phyloP scores from a whole-genome alignment of 2,888 invertebrate genomes.

The Didymodactylos carnosus region DNA sequence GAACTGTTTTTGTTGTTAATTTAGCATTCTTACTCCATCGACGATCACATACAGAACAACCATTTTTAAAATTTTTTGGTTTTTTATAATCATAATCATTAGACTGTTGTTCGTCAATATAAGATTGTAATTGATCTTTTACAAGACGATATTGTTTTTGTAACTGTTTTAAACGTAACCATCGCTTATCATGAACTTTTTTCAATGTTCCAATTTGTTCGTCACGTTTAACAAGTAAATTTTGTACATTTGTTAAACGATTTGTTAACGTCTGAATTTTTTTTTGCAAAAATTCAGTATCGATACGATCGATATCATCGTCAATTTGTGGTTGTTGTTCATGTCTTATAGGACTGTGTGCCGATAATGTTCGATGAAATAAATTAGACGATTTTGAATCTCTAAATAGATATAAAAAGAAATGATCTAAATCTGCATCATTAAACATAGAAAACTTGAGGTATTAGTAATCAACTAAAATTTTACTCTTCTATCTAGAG shows the following conservation, averaged over 20 bases:
- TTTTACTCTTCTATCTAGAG: no score
- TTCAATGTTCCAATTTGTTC: neutral
- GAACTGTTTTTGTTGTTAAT: neutral
- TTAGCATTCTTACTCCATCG: neutral
- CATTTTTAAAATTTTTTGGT: neutral
- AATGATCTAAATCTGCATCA: no score
- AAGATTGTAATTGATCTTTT: neutral
- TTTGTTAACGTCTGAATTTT: neutral
- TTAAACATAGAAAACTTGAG: no score
- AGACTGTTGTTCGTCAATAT: neutral
- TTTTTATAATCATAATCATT: neutral
- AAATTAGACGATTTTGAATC: neutral
- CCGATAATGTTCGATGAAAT: no score
- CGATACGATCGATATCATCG: neutral
- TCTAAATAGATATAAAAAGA: no score
- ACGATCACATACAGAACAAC: neutral
- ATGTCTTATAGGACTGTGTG: no score
- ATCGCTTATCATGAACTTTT: neutral
- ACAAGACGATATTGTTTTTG: neutral
- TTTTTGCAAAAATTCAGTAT: neutral
- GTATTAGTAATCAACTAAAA: no score
- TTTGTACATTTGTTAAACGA: neutral
- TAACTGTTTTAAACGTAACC: neutral
- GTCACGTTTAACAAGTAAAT: neutral
- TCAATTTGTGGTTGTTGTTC: neutral